Percentiles rank a stretch among this genome's conserved stretches.
Evolutionary conservation across 2,888 invertebrate genomes (phyloP).

Genomic region (Sphaerolaimus hirsutus): DNA sequence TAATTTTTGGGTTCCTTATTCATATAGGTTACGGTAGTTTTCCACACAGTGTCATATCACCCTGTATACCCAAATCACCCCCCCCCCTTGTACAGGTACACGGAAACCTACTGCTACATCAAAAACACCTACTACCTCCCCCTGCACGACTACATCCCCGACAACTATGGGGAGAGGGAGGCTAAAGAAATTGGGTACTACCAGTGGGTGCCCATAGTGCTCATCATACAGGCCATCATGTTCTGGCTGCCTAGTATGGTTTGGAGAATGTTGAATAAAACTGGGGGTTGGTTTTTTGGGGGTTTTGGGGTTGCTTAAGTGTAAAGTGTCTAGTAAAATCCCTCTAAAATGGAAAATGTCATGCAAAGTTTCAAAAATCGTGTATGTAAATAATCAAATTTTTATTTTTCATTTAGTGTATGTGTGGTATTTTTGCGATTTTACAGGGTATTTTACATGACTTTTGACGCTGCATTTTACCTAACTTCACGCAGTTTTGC

Average conservation of each 20-base stretch:
- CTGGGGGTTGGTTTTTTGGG: not conserved
- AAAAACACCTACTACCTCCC: constrained; percentile 2
- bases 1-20: no score
- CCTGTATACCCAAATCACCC: no score
- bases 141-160: not conserved
- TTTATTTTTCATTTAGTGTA: no score
- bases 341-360: not conserved
- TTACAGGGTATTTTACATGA: no score
- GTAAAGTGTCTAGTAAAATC: not conserved
- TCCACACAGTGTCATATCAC: no score
- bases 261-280: not conserved
- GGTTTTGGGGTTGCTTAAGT: not conserved
- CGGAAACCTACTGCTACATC: constrained; percentile 2
- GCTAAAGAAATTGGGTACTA: not conserved
- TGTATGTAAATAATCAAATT: no score
- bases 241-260: not conserved
- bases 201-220: constrained; percentile 2
- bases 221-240: not conserved
- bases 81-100: not conserved
- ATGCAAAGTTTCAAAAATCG: no score
- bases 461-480: no score
- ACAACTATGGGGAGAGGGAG: not conserved
- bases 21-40: no score
- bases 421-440: no score
- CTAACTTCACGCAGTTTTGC: no score